Evolutionary conservation across 2,888 invertebrate species (phyloP).

Genomic region (Schizotus pectinicornis): DNA sequence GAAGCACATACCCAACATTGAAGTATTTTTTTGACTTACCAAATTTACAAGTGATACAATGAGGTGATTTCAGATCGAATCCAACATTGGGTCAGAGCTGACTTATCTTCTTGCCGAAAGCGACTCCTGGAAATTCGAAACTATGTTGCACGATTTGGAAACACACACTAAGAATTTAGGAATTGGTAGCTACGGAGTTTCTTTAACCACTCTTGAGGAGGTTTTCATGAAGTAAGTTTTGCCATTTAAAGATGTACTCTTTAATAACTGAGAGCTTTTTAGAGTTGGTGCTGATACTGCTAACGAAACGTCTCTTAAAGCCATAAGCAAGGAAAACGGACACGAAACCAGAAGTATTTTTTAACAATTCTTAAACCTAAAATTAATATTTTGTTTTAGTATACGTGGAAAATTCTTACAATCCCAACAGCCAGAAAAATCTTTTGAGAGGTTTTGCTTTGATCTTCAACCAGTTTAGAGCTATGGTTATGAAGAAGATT

Average conservation of each 20-base stretch:
- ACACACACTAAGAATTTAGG: constrained; percentile 62
- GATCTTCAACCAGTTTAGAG: constrained; percentile 36
- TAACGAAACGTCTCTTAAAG: constrained; percentile 12
- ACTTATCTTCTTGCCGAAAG: constrained; percentile 70
- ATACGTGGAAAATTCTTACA: too few species aligned
- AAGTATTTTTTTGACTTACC: too few species aligned
- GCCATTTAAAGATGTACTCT: background rate
- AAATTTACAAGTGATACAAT: too few species aligned
- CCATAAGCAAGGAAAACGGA: constrained; percentile 1
- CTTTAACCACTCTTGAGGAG: constrained; percentile 85
- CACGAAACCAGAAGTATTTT: constrained; percentile 1
- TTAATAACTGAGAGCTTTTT: background rate
- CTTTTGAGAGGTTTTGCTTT: too few species aligned
- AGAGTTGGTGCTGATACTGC: constrained; percentile 23
- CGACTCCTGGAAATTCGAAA: constrained; percentile 66
- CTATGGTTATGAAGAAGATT: constrained; percentile 47
- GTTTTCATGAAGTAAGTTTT: constrained; percentile 75
- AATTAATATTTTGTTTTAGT: background rate
- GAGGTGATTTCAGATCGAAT: constrained; percentile 59
- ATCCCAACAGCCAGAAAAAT: too few species aligned
- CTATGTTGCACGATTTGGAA: constrained; percentile 72
- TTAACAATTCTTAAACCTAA: constrained; percentile 2
- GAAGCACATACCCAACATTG: constrained; percentile 66
- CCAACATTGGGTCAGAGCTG: constrained; percentile 76
- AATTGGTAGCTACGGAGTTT: constrained; percentile 78